phyloP scores from a whole-genome alignment of 2,113 vertebrate species.

The Pomatorhinus ruficollis region DNA sequence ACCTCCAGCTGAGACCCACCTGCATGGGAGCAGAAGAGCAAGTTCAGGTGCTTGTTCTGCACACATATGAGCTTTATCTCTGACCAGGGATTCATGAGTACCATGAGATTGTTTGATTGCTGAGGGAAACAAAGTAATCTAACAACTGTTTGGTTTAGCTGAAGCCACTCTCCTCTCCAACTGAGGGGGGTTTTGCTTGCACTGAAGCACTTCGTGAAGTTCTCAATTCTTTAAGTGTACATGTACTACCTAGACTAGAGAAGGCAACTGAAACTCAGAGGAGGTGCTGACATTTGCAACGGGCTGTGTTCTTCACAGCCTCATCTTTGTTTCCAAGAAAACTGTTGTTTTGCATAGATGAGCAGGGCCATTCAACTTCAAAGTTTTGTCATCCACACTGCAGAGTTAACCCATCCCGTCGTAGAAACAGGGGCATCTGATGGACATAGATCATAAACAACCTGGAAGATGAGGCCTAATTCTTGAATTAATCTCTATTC shows the following conservation, averaged over 20 bases:
- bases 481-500: background rate
- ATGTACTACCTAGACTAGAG: background rate
- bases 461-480: background rate
- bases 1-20: constrained; percentile 94
- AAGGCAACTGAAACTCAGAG: background rate
- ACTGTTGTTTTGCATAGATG: background rate
- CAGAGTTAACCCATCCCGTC: background rate
- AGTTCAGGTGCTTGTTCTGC: background rate
- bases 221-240: background rate
- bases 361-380: background rate
- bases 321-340: background rate
- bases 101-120: background rate
- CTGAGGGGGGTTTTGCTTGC: background rate
- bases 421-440: background rate
- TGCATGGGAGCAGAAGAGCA: background rate
- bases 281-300: background rate
- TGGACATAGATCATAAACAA: background rate
- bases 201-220: background rate
- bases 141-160: background rate
- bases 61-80: background rate
- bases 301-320: background rate
- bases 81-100: background rate
- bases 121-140: background rate
- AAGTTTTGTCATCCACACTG: background rate
- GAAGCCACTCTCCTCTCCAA: background rate